These are phyloP conservation scores for Pangasius mekongensis DNA, from an alignment of 2,797 vertebrate species.

Conservation along the genomic window DNA sequence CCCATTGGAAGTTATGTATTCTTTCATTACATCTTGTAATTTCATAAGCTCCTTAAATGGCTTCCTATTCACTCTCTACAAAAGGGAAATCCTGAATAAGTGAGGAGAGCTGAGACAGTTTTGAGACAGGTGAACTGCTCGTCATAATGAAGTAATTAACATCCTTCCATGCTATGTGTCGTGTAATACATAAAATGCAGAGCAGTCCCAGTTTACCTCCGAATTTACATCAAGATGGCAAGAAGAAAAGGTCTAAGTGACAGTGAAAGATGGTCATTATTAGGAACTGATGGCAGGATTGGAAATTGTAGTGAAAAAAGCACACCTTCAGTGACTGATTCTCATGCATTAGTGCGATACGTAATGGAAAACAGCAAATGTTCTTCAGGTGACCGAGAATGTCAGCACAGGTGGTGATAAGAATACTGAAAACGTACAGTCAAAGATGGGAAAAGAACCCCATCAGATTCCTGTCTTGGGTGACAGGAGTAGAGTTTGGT, in stretches of 20 bases:
- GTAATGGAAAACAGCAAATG: not conserved
- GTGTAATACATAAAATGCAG: not conserved
- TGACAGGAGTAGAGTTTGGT: not conserved
- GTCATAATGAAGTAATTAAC: not conserved
- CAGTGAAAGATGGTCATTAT: not conserved
- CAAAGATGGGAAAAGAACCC: not conserved
- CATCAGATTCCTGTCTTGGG: not conserved
- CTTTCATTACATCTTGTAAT: not conserved
- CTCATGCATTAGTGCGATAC: not conserved
- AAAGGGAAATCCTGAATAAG: not conserved
- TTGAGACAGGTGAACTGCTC: not conserved
- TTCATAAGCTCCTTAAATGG: not conserved
- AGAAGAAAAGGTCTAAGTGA: not conserved
- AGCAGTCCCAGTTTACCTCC: not conserved
- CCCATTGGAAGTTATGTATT: not conserved
- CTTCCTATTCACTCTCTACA: not conserved
- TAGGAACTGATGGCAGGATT: not conserved
- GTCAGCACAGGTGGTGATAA: not conserved
- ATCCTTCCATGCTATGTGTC: not conserved
- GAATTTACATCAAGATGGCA: not conserved
- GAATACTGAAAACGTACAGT: not conserved
- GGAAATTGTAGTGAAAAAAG: not conserved
- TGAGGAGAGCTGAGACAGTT: not conserved
- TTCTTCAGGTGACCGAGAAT: not conserved
- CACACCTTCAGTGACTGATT: not conserved